Evolutionary conservation across 2,113 vertebrate genomes (phyloP).

Genomic region (Gracilinanus agilis): DNA sequence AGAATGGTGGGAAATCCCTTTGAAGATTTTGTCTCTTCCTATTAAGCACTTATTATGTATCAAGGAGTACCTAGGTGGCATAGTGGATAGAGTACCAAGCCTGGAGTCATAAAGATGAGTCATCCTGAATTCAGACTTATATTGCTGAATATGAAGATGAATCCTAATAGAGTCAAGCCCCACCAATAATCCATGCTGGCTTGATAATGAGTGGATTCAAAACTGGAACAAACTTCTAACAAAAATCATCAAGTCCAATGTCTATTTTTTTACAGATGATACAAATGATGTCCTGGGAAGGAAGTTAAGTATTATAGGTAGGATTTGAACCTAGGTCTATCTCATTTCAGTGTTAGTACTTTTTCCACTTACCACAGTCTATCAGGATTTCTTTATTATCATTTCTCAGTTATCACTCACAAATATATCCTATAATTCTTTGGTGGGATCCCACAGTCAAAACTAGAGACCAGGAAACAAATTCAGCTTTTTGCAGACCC

Average conservation of each 20-base stretch:
- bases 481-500: neutral
- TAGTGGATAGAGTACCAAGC: too few species aligned
- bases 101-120: too few species aligned
- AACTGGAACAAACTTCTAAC: neutral
- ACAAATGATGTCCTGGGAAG: neutral
- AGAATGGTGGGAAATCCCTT: neutral
- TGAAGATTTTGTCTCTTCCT: neutral
- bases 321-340: neutral
- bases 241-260: neutral
- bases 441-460: neutral
- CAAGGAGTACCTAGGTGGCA: too few species aligned
- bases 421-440: neutral
- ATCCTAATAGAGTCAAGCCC: neutral
- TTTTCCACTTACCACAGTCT: neutral
- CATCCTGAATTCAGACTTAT: neutral
- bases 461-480: neutral
- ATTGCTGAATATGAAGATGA: neutral
- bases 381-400: neutral
- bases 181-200: neutral
- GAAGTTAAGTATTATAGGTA: neutral
- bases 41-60: too few species aligned
- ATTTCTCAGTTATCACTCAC: fast-evolving
- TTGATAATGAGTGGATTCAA: neutral
- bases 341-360: neutral
- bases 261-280: neutral